phyloP scores from a whole-genome alignment of 2,113 vertebrate genomes.

The Passer montanus region DNA sequence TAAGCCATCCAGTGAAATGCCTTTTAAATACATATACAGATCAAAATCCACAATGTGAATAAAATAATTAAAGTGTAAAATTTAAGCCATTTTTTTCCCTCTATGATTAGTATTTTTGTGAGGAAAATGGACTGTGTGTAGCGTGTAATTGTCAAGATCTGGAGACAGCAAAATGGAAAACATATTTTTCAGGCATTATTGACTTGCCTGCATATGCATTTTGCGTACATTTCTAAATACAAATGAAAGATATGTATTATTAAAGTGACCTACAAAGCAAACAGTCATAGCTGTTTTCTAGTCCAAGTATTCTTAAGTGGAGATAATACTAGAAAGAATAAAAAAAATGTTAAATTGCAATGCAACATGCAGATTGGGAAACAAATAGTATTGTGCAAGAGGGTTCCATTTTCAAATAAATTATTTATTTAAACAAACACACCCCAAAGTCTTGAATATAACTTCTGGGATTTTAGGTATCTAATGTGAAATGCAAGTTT shows the following conservation, averaged over 20 bases:
- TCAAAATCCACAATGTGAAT: background rate
- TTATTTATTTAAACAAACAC: background rate
- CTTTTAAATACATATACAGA: background rate
- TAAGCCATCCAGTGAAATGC: background rate
- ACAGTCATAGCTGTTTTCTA: background rate
- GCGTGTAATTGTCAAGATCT: background rate
- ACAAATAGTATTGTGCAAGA: slow-evolving; percentile 18
- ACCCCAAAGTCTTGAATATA: background rate
- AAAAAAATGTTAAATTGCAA: background rate
- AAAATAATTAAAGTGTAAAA: background rate
- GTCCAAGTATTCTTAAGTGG: background rate
- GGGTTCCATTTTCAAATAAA: background rate
- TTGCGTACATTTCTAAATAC: background rate
- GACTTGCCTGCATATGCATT: background rate
- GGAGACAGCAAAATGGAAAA: slow-evolving; percentile 33
- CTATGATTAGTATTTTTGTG: background rate
- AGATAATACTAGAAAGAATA: slow-evolving; percentile 21
- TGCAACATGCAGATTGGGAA: background rate
- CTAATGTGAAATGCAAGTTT: background rate
- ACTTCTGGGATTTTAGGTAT: background rate
- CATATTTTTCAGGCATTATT: slow-evolving; percentile 29
- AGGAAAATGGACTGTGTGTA: background rate
- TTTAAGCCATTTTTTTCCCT: background rate
- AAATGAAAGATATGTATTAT: background rate
- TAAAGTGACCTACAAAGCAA: background rate